Evolutionary conservation across 2,113 vertebrate genomes (phyloP).

Genomic region (Rhodinocichla rosea): DNA sequence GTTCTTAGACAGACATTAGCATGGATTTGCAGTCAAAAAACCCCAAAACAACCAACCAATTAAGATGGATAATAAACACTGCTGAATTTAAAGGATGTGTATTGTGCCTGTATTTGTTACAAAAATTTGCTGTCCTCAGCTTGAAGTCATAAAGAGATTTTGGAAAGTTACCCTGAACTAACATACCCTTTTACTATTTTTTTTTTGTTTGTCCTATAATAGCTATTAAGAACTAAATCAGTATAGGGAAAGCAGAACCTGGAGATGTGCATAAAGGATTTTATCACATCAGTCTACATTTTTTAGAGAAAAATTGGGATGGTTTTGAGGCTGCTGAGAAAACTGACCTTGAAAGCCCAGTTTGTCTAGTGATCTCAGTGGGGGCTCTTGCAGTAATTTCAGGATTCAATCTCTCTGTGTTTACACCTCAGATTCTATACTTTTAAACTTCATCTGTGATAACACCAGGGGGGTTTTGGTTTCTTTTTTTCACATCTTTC

Average conservation of each 20-base stretch:
- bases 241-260: not conserved
- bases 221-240: not conserved
- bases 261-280: not conserved
- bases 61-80: not conserved
- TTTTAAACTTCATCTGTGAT: not conserved
- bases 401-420: not conserved
- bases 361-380: not conserved
- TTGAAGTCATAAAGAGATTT: not conserved
- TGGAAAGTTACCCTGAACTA: not conserved
- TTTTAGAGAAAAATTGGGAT: not conserved
- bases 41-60: fast-evolving
- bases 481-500: not conserved
- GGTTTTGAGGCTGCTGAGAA: not conserved
- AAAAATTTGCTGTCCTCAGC: not conserved
- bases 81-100: not conserved
- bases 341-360: not conserved
- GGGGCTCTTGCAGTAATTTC: not conserved
- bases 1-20: not conserved
- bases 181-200: not conserved
- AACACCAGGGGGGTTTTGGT: not conserved
- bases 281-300: not conserved
- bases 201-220: not conserved
- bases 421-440: not conserved
- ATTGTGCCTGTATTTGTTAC: not conserved
- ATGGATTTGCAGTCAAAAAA: not conserved